phyloP scores from a whole-genome alignment of 1,140 invertebrate species.

The Rhagoletis zephyria region DNA sequence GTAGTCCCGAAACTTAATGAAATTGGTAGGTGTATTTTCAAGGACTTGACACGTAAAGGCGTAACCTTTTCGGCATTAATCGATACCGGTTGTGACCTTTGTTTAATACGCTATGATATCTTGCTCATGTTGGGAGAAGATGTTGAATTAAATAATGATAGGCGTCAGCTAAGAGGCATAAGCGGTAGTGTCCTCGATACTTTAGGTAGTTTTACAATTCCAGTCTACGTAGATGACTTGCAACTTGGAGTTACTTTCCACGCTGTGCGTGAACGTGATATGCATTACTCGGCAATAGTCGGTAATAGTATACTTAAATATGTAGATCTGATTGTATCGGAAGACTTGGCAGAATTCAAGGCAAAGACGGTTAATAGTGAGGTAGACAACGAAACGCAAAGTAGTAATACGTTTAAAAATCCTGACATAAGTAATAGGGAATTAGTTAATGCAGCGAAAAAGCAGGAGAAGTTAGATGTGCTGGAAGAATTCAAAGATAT shows the following conservation, averaged over 20 bases:
- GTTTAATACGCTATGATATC: background rate
- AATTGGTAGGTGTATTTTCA: background rate
- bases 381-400: too few relatives aligned
- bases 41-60: background rate
- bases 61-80: background rate
- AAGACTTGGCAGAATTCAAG: conserved; percentile 20
- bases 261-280: background rate
- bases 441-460: background rate
- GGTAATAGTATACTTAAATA: conserved; percentile 16
- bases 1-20: background rate
- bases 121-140: background rate
- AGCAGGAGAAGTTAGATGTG: background rate
- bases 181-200: background rate
- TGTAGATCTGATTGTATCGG: conserved; percentile 6
- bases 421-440: background rate
- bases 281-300: background rate
- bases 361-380: background rate
- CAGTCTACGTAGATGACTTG: background rate
- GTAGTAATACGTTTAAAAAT: too few relatives aligned
- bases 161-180: background rate
- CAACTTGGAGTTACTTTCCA: background rate
- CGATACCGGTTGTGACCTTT: background rate
- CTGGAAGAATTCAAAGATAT: background rate
- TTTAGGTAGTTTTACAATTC: background rate
- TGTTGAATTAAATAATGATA: background rate